Evolutionary conservation across 1,140 invertebrate species (phyloP).

Genomic region (Aphelenchoides besseyi): DNA sequence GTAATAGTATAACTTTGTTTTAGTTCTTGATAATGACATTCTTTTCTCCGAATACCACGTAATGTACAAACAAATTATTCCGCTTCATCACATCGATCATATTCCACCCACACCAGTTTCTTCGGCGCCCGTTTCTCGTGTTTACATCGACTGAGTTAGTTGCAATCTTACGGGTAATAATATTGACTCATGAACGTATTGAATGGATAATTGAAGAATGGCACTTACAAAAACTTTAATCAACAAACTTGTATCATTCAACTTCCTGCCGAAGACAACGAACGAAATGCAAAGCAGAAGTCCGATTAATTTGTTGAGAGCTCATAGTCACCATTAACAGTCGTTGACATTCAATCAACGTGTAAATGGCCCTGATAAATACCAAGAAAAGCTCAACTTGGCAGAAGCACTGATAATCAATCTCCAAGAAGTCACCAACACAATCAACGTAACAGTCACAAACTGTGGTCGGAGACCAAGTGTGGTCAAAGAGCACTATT

Average conservation of each 20-base stretch:
- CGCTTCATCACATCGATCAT: not conserved
- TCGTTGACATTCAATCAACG: too few species aligned
- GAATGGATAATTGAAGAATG: too few species aligned
- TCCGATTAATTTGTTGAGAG: not conserved
- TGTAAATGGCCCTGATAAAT: too few species aligned
- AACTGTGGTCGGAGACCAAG: too few species aligned
- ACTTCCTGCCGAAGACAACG: not conserved
- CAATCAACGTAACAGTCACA: too few species aligned
- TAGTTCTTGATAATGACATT: conserved; percentile 3
- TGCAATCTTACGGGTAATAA: too few species aligned
- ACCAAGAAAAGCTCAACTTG: too few species aligned
- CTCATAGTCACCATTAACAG: not conserved
- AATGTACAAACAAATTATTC: conserved; percentile 17
- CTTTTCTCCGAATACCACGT: conserved; percentile 37
- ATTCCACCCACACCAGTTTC: conserved; percentile 7
- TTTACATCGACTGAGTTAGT: not conserved
- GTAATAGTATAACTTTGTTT: not conserved
- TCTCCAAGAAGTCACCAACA: too few species aligned
- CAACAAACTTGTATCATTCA: conserved; percentile 6
- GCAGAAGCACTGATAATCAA: too few species aligned
- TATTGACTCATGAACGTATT: too few species aligned
- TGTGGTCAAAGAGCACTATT: too few species aligned
- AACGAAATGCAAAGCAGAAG: not conserved
- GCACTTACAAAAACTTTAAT: not conserved
- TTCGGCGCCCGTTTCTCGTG: not conserved